Percentiles rank a stretch among this genome's conserved stretches.
Conservation (phyloP, 2,797 vertebrate species). For the Glossophaga mutica region DNA sequence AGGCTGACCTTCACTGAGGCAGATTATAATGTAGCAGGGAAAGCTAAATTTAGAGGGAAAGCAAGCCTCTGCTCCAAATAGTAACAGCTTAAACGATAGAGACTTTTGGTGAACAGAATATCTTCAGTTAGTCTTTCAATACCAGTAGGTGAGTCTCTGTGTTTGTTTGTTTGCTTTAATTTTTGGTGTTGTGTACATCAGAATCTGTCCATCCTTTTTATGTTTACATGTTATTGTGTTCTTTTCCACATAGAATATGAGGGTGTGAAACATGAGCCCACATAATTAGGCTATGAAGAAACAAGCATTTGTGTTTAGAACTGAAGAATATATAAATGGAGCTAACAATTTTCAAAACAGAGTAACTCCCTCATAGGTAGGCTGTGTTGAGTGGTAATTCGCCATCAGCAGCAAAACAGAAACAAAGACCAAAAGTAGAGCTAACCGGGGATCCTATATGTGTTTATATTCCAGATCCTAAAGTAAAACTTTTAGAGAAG, state of each 20-base stretch:
- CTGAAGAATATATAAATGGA: not conserved
- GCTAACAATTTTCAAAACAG: conserved; percentile 11
- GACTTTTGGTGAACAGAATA: not conserved
- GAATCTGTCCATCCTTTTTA: not conserved
- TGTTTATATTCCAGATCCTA: not conserved
- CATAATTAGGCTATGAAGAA: not conserved
- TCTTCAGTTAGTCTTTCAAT: conserved; percentile 21
- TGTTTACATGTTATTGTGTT: not conserved
- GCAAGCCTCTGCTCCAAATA: conserved; percentile 72
- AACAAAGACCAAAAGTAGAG: not conserved
- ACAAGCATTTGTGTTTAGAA: not conserved
- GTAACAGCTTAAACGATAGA: conserved; percentile 64
- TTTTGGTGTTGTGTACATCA: not conserved
- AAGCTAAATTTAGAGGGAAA: conserved; percentile 82
- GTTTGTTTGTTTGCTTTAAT: not conserved
- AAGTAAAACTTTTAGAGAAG: not conserved
- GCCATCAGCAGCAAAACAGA: not conserved
- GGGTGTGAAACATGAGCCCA: not conserved
- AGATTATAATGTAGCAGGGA: conserved; percentile 70
- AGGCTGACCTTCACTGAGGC: conserved; percentile 72
- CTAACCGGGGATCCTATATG: not conserved
- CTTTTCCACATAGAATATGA: not conserved
- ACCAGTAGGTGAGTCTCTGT: not conserved
- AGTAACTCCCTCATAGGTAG: not conserved
- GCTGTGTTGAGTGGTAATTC: not conserved